Evolutionary conservation across 53 echinoderm and acorn worm species (phyloP).

Genomic region (Antedon mediterranea): DNA sequence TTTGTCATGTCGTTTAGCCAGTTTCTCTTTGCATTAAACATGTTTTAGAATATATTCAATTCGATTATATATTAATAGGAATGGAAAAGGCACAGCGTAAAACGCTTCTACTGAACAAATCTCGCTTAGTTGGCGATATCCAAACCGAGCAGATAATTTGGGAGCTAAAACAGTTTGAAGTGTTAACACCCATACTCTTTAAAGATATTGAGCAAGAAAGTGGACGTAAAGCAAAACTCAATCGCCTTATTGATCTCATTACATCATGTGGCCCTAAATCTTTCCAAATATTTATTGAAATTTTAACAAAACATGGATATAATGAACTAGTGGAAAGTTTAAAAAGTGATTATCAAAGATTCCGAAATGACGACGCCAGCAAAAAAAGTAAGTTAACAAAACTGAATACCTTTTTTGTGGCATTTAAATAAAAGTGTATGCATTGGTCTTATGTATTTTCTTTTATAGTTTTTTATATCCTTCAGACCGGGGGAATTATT

Average conservation of each 20-base stretch:
- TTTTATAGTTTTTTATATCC: too few species aligned
- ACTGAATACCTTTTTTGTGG: too few species aligned
- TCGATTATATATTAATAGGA: too few species aligned
- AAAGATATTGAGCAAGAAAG: background rate
- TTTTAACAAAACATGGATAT: constrained; percentile 5
- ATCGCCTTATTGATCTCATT: constrained; percentile 17
- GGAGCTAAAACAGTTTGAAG: background rate
- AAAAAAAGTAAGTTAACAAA: background rate
- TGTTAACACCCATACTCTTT: background rate
- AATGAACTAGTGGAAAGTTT: background rate
- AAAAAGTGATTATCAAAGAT: background rate
- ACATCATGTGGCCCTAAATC: constrained; percentile 25
- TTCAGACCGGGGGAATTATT: too few species aligned
- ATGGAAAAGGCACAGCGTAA: background rate
- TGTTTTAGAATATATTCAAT: too few species aligned
- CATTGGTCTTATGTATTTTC: too few species aligned
- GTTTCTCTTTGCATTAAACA: too few species aligned
- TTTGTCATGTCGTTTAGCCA: too few species aligned
- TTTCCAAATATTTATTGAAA: constrained; percentile 13
- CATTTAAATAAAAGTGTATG: too few species aligned
- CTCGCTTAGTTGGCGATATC: background rate
- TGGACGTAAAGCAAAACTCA: background rate
- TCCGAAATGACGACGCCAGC: background rate
- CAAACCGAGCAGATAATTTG: background rate
- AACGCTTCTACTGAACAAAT: background rate